Evolutionary conservation across 2,113 vertebrate species (phyloP), one percentile per base, ranked within the genome.

Genomic region (Grus americana): DNA sequence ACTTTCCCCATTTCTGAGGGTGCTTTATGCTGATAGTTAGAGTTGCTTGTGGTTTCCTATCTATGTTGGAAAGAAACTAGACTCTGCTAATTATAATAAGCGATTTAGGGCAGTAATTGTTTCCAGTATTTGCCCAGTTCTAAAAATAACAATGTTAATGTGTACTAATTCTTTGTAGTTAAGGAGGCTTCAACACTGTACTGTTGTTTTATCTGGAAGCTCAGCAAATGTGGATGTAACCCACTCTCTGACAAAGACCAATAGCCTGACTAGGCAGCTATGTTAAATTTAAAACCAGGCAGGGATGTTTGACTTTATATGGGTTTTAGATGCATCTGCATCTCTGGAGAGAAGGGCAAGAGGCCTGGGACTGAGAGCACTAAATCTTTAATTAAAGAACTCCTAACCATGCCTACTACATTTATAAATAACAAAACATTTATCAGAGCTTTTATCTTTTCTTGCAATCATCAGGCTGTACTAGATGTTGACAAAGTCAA

Each of bases 351-450:
- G 49, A 90, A 96, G 74, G 79, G 44, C 82, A 93, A 95, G 84
- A 93, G 65, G 79, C 86, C 80, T 71, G 57, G 27, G 74, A 86
- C 74, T 36, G 61, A 85, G 36, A 93, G 75, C 80, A 96, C 66
- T 97, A 97, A 95, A 95, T 94, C 93, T 88, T 93, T 96, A 96
- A 94, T 96, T 96, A 96, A 93, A 93, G 89, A 89, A 92, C 88
- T 94, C 66, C 50, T 89, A 86, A 86, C 88, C 38, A 71, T 95
- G 95, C 84, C 84, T 96, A 96, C 91, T 94, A 73, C 54, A 49
- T 96, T 95, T 97, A 96, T 95, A 97, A 97, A 96, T 95, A 97
- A 86, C 88, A 91, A 97, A 88, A 59, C 94, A 88, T 97, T 94
- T 96, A 93, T 96, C 88, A 96, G 73, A 72, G 52, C 59, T 84